Evolutionary conservation across 2,888 invertebrate genomes (phyloP).

Genomic region (Zaprionus obscuricornis): DNA sequence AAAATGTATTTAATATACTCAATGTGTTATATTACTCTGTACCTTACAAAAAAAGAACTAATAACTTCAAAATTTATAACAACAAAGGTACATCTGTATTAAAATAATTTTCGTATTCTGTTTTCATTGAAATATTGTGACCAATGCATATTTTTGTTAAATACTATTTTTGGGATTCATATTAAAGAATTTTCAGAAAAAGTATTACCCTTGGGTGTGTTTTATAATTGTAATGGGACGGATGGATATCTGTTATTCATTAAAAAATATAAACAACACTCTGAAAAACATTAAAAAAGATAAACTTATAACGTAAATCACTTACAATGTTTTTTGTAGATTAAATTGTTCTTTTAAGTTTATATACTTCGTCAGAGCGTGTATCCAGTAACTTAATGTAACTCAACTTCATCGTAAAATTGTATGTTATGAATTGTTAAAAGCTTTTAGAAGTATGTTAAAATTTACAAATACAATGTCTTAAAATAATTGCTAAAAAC

Average conservation of each 20-base stretch:
- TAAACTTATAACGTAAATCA: no score
- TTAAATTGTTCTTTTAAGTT: constrained; percentile 13
- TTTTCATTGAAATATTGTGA: constrained; percentile 43
- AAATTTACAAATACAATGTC: constrained; percentile 39
- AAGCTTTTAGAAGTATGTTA: constrained; percentile 63
- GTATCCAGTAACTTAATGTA: constrained; percentile 40
- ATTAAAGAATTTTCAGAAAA: background rate
- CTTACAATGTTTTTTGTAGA: constrained; percentile 20
- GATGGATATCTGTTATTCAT: constrained; percentile 11
- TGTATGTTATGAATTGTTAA: constrained; percentile 60
- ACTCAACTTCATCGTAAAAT: constrained; percentile 37
- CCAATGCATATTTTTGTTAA: constrained; percentile 23
- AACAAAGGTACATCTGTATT: background rate
- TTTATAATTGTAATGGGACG: background rate
- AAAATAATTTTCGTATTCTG: constrained; percentile 11
- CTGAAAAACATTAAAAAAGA: constrained; percentile 7
- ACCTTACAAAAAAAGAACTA: constrained; percentile 7
- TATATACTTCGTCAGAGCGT: constrained; percentile 30
- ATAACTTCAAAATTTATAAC: background rate
- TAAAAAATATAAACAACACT: constrained; percentile 5
- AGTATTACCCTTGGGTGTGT: no score
- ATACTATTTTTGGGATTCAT: background rate
- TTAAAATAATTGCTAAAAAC: constrained; percentile 51
- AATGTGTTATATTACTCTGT: constrained; percentile 12
- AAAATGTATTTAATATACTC: constrained; percentile 1